A percentile compares a stretch with the other conserved stretches of the same genome.
phyloP scores from a whole-genome alignment of 2,113 vertebrate genomes.

The Ammodytes marinus region DNA sequence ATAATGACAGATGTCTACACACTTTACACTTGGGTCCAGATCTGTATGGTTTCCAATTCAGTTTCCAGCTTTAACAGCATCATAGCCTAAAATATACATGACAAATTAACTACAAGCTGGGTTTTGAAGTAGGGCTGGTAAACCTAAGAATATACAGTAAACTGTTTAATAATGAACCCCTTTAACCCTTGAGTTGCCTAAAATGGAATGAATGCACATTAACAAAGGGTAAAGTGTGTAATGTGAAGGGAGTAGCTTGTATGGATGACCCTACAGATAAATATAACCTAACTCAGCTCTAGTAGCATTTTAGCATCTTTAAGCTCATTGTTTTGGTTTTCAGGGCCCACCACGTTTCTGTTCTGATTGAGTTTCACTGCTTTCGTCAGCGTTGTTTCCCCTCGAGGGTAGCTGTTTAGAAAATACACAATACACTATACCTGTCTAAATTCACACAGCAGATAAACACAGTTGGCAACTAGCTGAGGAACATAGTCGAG shows the following conservation, averaged over 20 bases:
- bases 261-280: neutral
- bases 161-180: no score
- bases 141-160: neutral
- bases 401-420: neutral
- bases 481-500: neutral
- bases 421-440: neutral
- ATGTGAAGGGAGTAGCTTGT: neutral
- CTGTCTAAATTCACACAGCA: neutral
- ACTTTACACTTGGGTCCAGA: neutral
- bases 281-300: neutral
- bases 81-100: neutral
- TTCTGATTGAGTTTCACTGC: neutral
- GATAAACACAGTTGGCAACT: neutral
- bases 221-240: neutral
- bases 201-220: neutral
- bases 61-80: slow-evolving; percentile 8
- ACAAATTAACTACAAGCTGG: neutral
- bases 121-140: neutral
- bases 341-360: neutral
- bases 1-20: slow-evolving; percentile 53
- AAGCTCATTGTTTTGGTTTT: neutral
- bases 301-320: neutral
- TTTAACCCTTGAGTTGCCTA: neutral
- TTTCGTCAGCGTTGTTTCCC: neutral
- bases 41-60: slow-evolving; percentile 16